Percentiles rank a stretch among this genome's conserved stretches.
Evolutionary conservation across 2,113 vertebrate genomes (phyloP).

Genomic region (Manacus vitellinus): DNA sequence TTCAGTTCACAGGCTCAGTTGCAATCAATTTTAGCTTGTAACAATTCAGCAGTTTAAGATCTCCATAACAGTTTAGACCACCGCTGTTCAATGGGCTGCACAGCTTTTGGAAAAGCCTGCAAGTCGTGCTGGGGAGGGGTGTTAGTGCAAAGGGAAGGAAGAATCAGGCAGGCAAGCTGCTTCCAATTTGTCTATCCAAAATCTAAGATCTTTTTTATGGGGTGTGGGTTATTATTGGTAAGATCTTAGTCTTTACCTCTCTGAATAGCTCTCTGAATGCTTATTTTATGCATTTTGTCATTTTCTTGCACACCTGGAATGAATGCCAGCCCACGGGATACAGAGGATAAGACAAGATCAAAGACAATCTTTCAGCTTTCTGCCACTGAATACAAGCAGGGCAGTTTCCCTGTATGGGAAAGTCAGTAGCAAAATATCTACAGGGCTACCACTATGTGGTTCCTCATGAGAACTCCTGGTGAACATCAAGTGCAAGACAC

Average conservation of each 20-base stretch:
- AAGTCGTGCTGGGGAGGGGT: not conserved
- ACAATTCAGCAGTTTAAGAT: conserved; percentile 54
- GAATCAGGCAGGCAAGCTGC: not conserved
- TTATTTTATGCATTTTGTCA: not conserved
- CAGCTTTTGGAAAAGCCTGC: conserved; percentile 14
- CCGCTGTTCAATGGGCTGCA: conserved; percentile 39
- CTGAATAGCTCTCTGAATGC: not conserved
- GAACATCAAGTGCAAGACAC: not conserved
- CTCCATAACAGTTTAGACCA: conserved; percentile 42
- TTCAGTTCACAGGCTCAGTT: conserved; percentile 16
- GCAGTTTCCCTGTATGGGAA: not conserved
- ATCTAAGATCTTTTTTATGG: not conserved
- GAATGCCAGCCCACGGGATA: not conserved
- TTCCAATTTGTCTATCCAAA: not conserved
- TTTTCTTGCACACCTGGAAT: not conserved
- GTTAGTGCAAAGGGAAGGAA: not conserved
- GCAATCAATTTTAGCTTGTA: conserved; percentile 65
- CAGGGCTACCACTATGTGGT: not conserved
- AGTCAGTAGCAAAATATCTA: not conserved
- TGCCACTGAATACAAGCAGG: not conserved
- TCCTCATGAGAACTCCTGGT: not conserved
- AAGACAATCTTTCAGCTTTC: not conserved
- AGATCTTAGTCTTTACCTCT: not conserved
- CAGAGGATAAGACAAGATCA: not conserved
- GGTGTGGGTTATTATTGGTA: not conserved